Percentiles rank a stretch among this genome's conserved stretches.
Evolutionary conservation across 1,140 invertebrate genomes (phyloP).

Genomic region (Papilio aristodemus): DNA sequence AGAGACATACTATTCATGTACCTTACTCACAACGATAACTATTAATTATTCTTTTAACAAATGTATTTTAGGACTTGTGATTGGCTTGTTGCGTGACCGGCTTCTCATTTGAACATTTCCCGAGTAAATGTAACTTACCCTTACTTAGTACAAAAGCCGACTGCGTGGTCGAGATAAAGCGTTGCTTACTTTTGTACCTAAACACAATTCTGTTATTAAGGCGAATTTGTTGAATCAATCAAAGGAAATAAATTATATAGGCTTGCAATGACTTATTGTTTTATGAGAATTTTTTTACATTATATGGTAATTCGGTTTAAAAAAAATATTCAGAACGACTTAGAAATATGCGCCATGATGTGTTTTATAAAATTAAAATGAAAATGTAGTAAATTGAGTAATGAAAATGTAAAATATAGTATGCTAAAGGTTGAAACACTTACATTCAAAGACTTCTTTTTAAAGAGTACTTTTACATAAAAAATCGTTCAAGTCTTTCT

Average conservation of each 20-base stretch:
- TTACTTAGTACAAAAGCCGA: not conserved
- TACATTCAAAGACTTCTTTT: too few relatives aligned
- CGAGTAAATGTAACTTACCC: not conserved
- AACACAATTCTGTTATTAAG: not conserved
- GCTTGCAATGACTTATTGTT: not conserved
- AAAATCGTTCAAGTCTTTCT: too few relatives aligned
- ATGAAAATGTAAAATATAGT: too few relatives aligned
- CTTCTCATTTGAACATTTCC: conserved; percentile 3
- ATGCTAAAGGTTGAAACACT: too few relatives aligned
- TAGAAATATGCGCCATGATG: too few relatives aligned
- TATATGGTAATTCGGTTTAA: too few relatives aligned
- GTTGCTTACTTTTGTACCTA: not conserved
- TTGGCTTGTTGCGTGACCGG: not conserved
- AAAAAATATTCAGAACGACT: too few relatives aligned
- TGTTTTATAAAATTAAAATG: too few relatives aligned
- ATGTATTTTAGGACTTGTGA: not conserved
- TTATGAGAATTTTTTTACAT: not conserved
- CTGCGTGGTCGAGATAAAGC: conserved; percentile 17
- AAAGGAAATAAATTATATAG: not conserved
- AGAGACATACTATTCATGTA: too few relatives aligned
- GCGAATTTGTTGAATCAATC: conserved; percentile 10
- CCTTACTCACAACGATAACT: too few relatives aligned
- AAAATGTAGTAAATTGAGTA: not conserved
- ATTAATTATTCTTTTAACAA: not conserved
- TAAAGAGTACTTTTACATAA: too few relatives aligned